Evolutionary conservation across 2,113 vertebrate species (phyloP), one percentile per base, ranked within the genome.

Genomic region (Mugil cephalus): DNA sequence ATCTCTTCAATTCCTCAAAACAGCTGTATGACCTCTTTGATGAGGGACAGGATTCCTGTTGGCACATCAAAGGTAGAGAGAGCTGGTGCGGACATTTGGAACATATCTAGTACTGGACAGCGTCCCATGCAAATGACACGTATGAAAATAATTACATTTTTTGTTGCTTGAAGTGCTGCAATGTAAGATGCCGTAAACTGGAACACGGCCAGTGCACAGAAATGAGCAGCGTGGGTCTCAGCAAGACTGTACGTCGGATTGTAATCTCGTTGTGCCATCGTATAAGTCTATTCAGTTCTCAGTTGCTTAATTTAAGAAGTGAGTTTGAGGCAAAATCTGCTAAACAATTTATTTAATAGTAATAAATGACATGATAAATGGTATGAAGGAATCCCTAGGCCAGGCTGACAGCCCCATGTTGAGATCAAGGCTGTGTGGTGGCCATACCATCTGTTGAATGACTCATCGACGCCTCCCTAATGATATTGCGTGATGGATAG

Each of bases 381-480:
- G 24, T 36, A 47, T 8, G 15, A 8, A 47, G 43, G 12, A 30
- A 30, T 8, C 34, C 34, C n/a, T 7, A 10, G 3, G 18, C 35
- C 36, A n/a, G 35, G 51, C 36, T 36, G 51, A 14, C 36, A 39
- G 19, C 9, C 5, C 0, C 35, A 51, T n/a, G 36, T 24, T 50
- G 14, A 51, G 13, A 8, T 38, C 45, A 50, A 17, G 46, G 61
- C 46, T 38, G 45, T 2, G 62, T 65, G 47, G 62, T 35, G 34
- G 19, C 47, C 47, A 17, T 10, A 12, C 61, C 46, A 64, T 64
- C 46, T 64, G 61, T 24, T 64, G 61, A 46, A 39, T n/a, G 17
- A 19, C 46, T n/a, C 61, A n/a, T 35, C 15, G 13, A 40, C 38
- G 35, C 38, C 35, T 64, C 47, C 14, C 7, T 21, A 38, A 39